Evolutionary conservation across 2,888 invertebrate genomes (phyloP), one percentile per base, ranked within the genome.

Genomic region (Orthosia gothica): DNA sequence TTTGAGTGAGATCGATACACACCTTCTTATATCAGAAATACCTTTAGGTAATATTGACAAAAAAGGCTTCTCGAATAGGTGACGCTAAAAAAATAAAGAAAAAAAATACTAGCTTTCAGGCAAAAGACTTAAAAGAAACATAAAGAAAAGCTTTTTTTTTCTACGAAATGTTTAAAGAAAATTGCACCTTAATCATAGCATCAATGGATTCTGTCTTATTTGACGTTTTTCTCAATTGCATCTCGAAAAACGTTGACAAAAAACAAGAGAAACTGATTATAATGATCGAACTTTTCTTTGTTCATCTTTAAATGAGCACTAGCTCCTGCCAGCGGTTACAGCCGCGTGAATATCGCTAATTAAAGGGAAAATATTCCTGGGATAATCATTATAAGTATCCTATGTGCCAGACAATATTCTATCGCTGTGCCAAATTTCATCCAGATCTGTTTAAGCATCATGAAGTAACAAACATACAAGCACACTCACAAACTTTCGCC

Each of bases 191-290:
- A 20, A 45, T 64, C 23, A 20, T 18, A 54, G 3, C 32, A n/a
- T 49, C 26, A 47, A 59, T 54, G 13, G n/a, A 72, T 72, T 63
- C 45, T 7, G 32, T 40, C 69, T 40, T 80, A 49, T 49, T 49
- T 55, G 59, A 61, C 59, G 40, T 49, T 73, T 76, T 65, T 20
- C 40, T 54, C 20, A n/a, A 79, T 79, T 13, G 11, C n/a, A 54
- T 40, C 13, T 54, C 54, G 45, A 57, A 26, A 49, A 50, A 18
- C 11, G 7, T 50, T 40, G 40, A 40, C 7, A 40, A 40, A 40
- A 32, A 40, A 40, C 1, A 40, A 40, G 40, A 40, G 40, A 40
- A 40, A 9, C 55, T 49, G 16, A 57, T 45, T 50, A 55, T 50
- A 63, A 67, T 77, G 20, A 45, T 69, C 15, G 26, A 55, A 55